A percentile compares a stretch with the other conserved stretches of the same genome.
phyloP scores from a whole-genome alignment of 92 coral and sea anemone genomes.

The Parazoanthus atlanticus region DNA sequence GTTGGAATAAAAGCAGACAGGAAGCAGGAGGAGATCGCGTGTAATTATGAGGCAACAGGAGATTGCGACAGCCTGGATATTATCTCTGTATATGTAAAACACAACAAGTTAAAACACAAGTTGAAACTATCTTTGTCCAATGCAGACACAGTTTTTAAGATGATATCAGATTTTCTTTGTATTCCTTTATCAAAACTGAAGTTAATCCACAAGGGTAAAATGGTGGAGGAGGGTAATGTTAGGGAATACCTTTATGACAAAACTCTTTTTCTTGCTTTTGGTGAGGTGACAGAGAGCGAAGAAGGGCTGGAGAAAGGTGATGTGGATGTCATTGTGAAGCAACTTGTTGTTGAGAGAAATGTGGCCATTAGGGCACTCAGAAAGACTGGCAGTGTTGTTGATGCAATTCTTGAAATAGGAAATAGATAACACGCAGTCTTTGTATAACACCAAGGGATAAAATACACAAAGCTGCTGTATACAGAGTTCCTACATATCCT shows the following conservation, averaged over 20 bases:
- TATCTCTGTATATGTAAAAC: constrained; percentile 65
- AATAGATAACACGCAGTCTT: constrained; percentile 42
- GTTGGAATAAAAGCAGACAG: background rate
- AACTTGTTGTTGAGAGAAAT: constrained; percentile 87
- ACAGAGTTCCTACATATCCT: background rate
- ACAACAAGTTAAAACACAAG: constrained; percentile 75
- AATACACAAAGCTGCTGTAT: background rate
- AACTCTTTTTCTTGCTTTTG: constrained; percentile 86
- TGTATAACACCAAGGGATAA: background rate
- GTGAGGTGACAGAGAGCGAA: constrained; percentile 89
- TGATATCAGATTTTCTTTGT: constrained; percentile 63
- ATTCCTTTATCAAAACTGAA: constrained; percentile 80
- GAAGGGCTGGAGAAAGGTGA: constrained; percentile 81
- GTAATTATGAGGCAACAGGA: background rate
- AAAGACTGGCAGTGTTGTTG: constrained; percentile 77
- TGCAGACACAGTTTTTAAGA: constrained; percentile 43
- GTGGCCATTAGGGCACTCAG: constrained; percentile 77
- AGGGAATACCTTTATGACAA: constrained; percentile 49
- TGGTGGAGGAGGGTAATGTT: constrained; percentile 63
- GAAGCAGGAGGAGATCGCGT: background rate
- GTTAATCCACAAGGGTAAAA: constrained; percentile 86
- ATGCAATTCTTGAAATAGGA: constrained; percentile 93
- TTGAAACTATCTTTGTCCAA: constrained; percentile 48
- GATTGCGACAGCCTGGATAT: background rate
- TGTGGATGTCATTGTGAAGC: constrained; percentile 80